phyloP scores from a whole-genome alignment of 2,888 invertebrate genomes.

The Cryptocephalus moraei region DNA sequence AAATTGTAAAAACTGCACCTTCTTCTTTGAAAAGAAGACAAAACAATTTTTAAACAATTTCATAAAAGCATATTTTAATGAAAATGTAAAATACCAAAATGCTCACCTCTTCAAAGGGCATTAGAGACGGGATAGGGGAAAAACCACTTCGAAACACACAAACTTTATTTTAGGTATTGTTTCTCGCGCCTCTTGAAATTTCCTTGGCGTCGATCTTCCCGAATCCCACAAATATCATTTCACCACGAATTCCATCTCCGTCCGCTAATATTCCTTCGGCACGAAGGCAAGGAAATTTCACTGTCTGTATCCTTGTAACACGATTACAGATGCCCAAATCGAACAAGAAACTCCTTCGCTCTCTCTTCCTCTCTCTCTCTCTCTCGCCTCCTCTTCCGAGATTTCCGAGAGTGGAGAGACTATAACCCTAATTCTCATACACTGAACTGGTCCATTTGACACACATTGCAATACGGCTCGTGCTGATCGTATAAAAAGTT shows the following conservation, averaged over 20 bases:
- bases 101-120: no score
- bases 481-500: slow-evolving; percentile 36
- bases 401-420: slow-evolving; percentile 14
- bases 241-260: neutral
- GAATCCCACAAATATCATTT: no score
- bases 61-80: no score
- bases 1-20: no score
- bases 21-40: no score
- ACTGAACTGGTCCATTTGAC: slow-evolving; percentile 37
- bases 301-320: slow-evolving; percentile 26
- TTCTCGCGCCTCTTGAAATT: no score
- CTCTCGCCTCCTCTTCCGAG: slow-evolving; percentile 4
- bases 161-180: no score
- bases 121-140: no score
- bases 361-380: neutral
- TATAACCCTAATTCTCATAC: slow-evolving; percentile 35
- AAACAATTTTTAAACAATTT: no score
- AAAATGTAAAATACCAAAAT: no score
- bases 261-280: neutral
- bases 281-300: slow-evolving; percentile 23
- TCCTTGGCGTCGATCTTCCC: no score
- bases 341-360: slow-evolving; percentile 12
- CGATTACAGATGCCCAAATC: slow-evolving; percentile 23
- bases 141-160: no score
- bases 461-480: slow-evolving; percentile 27